Percentiles rank a stretch among this genome's conserved stretches.
These are phyloP conservation scores for Drosophila arawakana DNA, from an alignment of 1,140 invertebrate genomes.

Conservation along the genomic window DNA sequence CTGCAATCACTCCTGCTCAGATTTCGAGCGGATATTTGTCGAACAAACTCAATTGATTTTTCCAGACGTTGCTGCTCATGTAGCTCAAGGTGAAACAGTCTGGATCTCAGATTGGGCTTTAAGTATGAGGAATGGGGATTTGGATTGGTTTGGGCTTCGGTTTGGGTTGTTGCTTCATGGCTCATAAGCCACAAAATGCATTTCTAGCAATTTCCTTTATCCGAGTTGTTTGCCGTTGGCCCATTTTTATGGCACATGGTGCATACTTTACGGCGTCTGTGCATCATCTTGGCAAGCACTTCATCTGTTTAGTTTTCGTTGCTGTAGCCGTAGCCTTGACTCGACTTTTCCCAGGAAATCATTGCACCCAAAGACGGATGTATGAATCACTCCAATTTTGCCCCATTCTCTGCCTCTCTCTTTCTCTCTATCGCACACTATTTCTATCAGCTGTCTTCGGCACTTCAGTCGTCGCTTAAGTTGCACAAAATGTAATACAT, in stretches of 20 bases:
- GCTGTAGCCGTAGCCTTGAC: constrained; percentile 60
- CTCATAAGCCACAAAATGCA: constrained; percentile 74
- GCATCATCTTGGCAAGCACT: constrained; percentile 25
- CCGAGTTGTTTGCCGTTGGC: constrained; percentile 58
- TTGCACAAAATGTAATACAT: constrained; percentile 81
- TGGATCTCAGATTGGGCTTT: not conserved
- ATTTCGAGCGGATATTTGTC: constrained; percentile 72
- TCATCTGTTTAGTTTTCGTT: constrained; percentile 69
- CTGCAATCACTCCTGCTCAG: constrained; percentile 51
- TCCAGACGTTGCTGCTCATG: constrained; percentile 20
- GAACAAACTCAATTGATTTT: constrained; percentile 77
- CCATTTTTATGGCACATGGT: constrained; percentile 70
- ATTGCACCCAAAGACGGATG: constrained; percentile 72
- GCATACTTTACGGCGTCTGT: constrained; percentile 58
- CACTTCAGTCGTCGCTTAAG: constrained; percentile 74
- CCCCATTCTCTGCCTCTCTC: constrained; percentile 6
- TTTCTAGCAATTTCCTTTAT: constrained; percentile 76
- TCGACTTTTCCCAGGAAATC: constrained; percentile 68
- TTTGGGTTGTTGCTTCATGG: constrained; percentile 49
- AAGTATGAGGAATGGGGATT: not conserved
- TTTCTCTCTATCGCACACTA: constrained; percentile 3
- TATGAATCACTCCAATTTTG: constrained; percentile 38
- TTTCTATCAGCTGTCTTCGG: constrained; percentile 64
- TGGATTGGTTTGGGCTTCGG: not conserved
- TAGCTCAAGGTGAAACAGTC: constrained; percentile 5